phyloP scores from a whole-genome alignment of 2,797 vertebrate species.

The Sebastes matsubarae region DNA sequence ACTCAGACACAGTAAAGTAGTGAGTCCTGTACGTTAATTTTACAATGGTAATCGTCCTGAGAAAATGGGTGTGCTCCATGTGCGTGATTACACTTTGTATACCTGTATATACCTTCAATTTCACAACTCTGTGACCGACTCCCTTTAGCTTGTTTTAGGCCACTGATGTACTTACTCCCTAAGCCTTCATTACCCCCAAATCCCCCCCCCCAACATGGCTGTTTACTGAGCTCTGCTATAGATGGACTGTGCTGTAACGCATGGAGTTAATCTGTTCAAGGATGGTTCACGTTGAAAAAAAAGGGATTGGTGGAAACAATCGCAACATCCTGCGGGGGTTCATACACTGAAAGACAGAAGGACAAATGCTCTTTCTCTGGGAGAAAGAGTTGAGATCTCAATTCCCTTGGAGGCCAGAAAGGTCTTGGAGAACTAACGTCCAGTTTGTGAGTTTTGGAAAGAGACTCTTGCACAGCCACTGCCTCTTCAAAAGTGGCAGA shows the following conservation, averaged over 20 bases:
- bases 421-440: slow-evolving; percentile 23
- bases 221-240: slow-evolving; percentile 62
- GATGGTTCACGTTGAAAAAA: slow-evolving; percentile 25
- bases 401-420: slow-evolving; percentile 20
- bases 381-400: slow-evolving; percentile 23
- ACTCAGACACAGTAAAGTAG: background rate
- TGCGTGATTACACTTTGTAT: slow-evolving; percentile 49
- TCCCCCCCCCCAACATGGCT: slow-evolving; percentile 40
- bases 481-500: slow-evolving; percentile 52
- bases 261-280: slow-evolving; percentile 21
- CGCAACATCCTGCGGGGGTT: slow-evolving; percentile 29
- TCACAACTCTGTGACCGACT: slow-evolving; percentile 39
- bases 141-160: slow-evolving; percentile 47
- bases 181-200: slow-evolving; percentile 58
- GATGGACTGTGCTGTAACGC: slow-evolving; percentile 46
- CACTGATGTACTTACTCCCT: slow-evolving; percentile 66
- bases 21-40: background rate
- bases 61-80: slow-evolving; percentile 9
- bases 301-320: slow-evolving; percentile 46
- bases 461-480: slow-evolving; percentile 60
- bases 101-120: slow-evolving; percentile 62
- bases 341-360: slow-evolving; percentile 21
- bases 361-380: slow-evolving; percentile 33
- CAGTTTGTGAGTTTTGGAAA: slow-evolving; percentile 42
- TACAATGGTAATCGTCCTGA: slow-evolving; percentile 8